phyloP scores from a whole-genome alignment of 2,113 vertebrate species.

The Cephalopholis sonnerati region DNA sequence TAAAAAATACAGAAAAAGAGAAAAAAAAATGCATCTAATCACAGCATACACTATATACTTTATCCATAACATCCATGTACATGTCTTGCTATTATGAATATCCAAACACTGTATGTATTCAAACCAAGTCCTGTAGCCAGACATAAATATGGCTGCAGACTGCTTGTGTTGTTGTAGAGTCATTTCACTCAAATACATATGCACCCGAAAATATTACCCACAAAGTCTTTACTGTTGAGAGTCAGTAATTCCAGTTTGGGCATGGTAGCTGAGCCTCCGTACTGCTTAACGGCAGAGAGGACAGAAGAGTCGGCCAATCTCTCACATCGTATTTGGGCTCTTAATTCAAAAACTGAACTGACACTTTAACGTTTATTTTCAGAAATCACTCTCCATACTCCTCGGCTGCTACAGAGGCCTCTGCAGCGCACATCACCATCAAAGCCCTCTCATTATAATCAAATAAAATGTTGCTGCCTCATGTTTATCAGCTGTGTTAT shows the following conservation, averaged over 20 bases:
- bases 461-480: slow-evolving; percentile 41
- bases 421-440: slow-evolving; percentile 32
- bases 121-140: slow-evolving; percentile 42
- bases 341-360: neutral
- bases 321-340: slow-evolving; percentile 13
- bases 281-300: neutral
- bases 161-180: slow-evolving; percentile 35
- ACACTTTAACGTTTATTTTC: slow-evolving; percentile 26
- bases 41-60: slow-evolving; percentile 33
- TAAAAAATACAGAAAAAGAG: neutral
- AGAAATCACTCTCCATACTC: slow-evolving; percentile 5
- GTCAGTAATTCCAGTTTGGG: neutral
- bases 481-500: slow-evolving; percentile 45
- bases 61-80: slow-evolving; percentile 40
- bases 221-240: slow-evolving; percentile 11
- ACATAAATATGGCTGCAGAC: slow-evolving; percentile 38
- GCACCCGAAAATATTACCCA: slow-evolving; percentile 25
- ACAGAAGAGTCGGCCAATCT: neutral
- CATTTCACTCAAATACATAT: slow-evolving; percentile 35
- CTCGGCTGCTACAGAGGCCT: slow-evolving; percentile 29
- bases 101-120: slow-evolving; percentile 46
- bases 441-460: slow-evolving; percentile 31
- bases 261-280: slow-evolving; percentile 2
- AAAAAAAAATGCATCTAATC: slow-evolving; percentile 36
- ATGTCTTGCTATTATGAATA: slow-evolving; percentile 49